Conservation (phyloP, 2,888 invertebrate genomes). For the Timema podura region DNA sequence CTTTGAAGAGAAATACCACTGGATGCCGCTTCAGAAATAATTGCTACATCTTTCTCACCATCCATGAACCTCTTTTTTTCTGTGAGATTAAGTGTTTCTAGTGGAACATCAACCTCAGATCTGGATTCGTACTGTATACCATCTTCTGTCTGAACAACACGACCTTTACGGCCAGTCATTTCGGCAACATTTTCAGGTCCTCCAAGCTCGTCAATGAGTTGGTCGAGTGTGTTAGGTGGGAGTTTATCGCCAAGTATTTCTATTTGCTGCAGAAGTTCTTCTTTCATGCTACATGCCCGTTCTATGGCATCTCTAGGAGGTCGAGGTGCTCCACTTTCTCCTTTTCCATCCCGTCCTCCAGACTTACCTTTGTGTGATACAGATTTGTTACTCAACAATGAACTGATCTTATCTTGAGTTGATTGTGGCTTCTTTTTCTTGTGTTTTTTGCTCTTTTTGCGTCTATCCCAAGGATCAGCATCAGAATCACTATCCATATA, state of each 20-base stretch:
- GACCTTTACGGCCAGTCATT: slow-evolving; percentile 97
- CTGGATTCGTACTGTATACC: slow-evolving; percentile 94
- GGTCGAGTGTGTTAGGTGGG: slow-evolving; percentile 97
- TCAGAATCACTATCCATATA: slow-evolving; percentile 78
- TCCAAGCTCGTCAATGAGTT: slow-evolving; percentile 95
- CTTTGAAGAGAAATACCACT: slow-evolving; percentile 97
- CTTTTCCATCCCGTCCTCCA: slow-evolving; percentile 27
- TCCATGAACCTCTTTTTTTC: slow-evolving; percentile 88
- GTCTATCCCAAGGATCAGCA: slow-evolving; percentile 77
- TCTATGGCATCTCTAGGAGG: slow-evolving; percentile 84
- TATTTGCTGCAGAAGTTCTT: slow-evolving; percentile 78
- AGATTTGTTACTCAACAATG: slow-evolving; percentile 55
- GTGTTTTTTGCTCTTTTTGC: slow-evolving; percentile 60
- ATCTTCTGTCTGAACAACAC: slow-evolving; percentile 89
- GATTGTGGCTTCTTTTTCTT: slow-evolving; percentile 58
- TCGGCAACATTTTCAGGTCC: slow-evolving; percentile 98
- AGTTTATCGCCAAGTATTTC: slow-evolving; percentile 81
- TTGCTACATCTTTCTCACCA: slow-evolving; percentile 96
- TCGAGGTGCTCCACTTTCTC: slow-evolving; percentile 36
- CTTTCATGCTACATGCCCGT: slow-evolving; percentile 88
- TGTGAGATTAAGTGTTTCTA: slow-evolving; percentile 95
- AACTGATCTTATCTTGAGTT: slow-evolving; percentile 77
- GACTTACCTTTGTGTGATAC: slow-evolving; percentile 35
- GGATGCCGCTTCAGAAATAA: slow-evolving; percentile 98
- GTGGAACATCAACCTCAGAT: slow-evolving; percentile 89